A percentile compares a stretch with the other conserved stretches of the same genome.
phyloP scores from a whole-genome alignment of 2,797 vertebrate genomes.

The Meda fulgida region DNA sequence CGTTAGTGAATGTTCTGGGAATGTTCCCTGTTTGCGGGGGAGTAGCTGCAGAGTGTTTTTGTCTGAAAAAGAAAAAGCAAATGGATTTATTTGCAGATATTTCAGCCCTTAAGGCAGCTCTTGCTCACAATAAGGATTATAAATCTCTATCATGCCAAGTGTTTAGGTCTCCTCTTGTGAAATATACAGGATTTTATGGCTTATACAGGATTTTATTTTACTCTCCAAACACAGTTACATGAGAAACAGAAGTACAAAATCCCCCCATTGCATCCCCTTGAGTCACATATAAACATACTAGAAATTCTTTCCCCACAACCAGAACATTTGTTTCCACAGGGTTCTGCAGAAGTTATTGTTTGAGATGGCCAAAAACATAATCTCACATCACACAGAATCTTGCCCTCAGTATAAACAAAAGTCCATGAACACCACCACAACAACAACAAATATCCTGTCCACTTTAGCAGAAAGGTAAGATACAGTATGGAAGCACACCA shows the following conservation, averaged over 20 bases:
- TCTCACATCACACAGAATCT: conserved; percentile 16
- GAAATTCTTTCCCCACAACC: neutral
- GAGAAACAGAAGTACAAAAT: neutral
- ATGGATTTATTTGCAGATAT: neutral
- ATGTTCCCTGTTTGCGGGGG: no score
- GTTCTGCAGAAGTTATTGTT: neutral
- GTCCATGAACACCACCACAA: neutral
- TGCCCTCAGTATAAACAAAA: conserved; percentile 2
- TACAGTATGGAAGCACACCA: neutral
- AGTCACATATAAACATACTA: neutral
- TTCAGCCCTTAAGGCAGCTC: neutral
- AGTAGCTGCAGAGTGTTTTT: neutral
- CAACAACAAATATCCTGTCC: neutral
- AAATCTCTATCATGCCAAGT: neutral
- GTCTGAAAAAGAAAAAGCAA: neutral
- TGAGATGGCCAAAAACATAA: neutral
- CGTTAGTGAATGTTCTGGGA: no score
- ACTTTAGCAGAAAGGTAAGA: conserved; percentile 1
- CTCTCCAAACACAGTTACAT: neutral
- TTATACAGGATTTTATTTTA: no score
- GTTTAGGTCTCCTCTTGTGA: neutral
- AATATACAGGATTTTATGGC: neutral
- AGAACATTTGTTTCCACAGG: neutral
- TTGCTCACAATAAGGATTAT: conserved; percentile 18
- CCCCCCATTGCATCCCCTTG: neutral